Conservation (phyloP, 2,113 vertebrate genomes). For the Notarius lentiginosus region DNA sequence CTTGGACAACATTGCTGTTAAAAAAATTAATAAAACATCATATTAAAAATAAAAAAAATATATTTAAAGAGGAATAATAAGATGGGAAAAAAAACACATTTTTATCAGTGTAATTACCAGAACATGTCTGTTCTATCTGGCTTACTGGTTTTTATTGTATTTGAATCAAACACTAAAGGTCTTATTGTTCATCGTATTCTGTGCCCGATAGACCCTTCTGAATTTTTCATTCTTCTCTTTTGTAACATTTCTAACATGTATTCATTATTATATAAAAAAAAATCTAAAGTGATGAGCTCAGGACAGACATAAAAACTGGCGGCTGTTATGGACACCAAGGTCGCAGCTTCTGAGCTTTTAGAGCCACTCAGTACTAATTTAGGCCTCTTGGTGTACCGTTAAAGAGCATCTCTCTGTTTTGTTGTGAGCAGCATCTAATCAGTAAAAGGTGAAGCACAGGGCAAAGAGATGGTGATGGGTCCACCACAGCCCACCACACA, state of each 20-base stretch:
- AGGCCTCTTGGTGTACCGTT: constrained; percentile 17
- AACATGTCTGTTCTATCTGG: not conserved
- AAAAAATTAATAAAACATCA: not conserved
- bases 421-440: not conserved
- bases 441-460: constrained; percentile 1
- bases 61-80: not conserved
- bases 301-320: not conserved
- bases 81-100: not conserved
- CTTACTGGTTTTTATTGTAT: not conserved
- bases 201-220: not conserved
- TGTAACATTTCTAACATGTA: not conserved
- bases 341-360: not conserved
- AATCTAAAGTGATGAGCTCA: not conserved
- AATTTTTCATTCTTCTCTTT: not conserved
- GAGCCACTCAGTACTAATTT: constrained; percentile 27
- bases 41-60: not conserved
- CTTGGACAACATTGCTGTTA: not conserved
- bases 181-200: not conserved
- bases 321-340: not conserved
- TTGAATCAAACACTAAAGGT: not conserved
- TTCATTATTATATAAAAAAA: too few relatives aligned
- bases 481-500: not conserved
- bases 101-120: not conserved
- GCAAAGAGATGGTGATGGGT: constrained; percentile 28
- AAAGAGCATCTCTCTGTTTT: constrained; percentile 15